These are phyloP conservation scores for Diadophis punctatus DNA, from an alignment of 2,113 vertebrate genomes.

Conservation along the genomic window DNA sequence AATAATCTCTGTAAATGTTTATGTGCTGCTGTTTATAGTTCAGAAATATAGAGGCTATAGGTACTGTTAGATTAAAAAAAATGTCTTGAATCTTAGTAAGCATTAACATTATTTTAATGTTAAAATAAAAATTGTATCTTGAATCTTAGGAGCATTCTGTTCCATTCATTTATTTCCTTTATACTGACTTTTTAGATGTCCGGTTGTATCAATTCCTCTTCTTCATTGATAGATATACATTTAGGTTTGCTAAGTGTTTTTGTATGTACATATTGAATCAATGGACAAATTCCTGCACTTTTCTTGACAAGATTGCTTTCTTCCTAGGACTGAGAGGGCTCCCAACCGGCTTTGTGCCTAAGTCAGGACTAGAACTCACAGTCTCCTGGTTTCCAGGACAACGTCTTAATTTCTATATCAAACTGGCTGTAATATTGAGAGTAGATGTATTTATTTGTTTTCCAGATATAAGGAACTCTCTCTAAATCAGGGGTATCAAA, in stretches of 20 bases:
- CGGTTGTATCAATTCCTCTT: neutral
- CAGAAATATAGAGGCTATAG: neutral
- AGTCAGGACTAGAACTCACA: neutral
- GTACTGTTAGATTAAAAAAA: neutral
- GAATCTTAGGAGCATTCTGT: neutral
- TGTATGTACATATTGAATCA: neutral
- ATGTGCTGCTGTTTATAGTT: neutral
- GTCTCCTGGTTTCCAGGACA: neutral
- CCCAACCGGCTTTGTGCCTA: neutral
- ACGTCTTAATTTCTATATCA: neutral
- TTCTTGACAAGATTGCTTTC: neutral
- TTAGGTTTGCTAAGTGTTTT: neutral
- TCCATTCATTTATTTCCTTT: neutral
- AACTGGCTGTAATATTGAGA: neutral
- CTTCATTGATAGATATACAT: neutral
- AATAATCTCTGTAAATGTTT: neutral
- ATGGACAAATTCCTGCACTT: neutral
- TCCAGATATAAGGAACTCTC: neutral
- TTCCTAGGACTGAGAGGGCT: neutral
- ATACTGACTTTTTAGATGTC: neutral
- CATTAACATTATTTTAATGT: neutral
- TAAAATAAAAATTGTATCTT: neutral
- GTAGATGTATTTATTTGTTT: neutral
- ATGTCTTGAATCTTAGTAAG: neutral
- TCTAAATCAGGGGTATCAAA: neutral